Base-by-base conservation (phyloP, 2,113 vertebrate genomes). In the Centropus unirufus region DNA sequence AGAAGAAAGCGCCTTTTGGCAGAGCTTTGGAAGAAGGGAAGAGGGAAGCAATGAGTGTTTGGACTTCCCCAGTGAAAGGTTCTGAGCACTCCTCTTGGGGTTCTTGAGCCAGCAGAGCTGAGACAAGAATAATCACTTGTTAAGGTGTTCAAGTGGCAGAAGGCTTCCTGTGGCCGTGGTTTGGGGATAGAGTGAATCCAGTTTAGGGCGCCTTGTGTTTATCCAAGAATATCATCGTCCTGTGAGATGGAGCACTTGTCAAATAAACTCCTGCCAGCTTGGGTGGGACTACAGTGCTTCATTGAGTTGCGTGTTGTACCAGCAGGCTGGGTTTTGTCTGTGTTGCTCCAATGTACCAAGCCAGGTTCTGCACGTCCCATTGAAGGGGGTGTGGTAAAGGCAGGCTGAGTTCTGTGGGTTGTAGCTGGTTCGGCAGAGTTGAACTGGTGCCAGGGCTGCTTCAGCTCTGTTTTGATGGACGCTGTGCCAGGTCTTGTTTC, bases 51-150 rank as follows among this genome's bases (percentile, higher is more conserved):
- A 69, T 0, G 36, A 64, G 29, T 20, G 24, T 42, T 62, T 49
- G 47, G 52, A 27, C 19, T 51, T 55, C 12, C 20, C 67, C 29
- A 29, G 22, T 46, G 68, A 9, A 46, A 27, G 49, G 34, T 20
- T 61, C 59, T 3, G 5, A 63, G 46, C 2, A 0, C 23, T n/a
- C 8, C 7, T 87, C 3, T 0, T 27, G 30, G 9, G 26, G 26
- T 30, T n/a, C 55, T 19, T 64, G 54, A 47, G 39, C 12, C 51
- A 34, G 62, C 44, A 67, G 49, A 52, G 83, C 54, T 51, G 70
- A 36, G 62, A 4, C 57, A 54, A 89, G 92, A 18, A n/a, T 18
- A 39, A 36, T 54, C 64, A 8, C 67, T 62, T 6, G 21, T 22
- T 46, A 54, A 55, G 61, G 59, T 4, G 6, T 67, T 16, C 36